Percentiles rank a stretch among this genome's conserved stretches.
Evolutionary conservation across 35 echinoderm and acorn worm genomes (phyloP).

Genomic region (Ophioderma brevispina): DNA sequence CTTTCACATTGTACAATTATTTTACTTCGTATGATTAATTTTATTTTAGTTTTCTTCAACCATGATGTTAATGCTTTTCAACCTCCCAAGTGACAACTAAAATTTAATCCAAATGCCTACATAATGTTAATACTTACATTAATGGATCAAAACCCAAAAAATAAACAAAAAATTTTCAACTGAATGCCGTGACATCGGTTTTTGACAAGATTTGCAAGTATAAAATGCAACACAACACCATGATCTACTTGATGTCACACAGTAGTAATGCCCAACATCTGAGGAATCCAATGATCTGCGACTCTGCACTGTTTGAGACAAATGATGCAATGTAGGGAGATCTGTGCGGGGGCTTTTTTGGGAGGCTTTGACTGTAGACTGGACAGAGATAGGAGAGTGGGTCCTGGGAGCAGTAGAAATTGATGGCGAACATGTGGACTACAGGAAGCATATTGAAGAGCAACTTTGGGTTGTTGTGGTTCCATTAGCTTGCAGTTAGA

Average conservation of each 20-base stretch:
- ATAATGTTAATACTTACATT: no score
- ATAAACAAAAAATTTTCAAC: no score
- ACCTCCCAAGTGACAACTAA: no score
- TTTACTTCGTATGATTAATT: no score
- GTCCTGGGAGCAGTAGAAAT: slow-evolving; percentile 93
- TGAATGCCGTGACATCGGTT: no score
- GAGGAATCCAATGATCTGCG: slow-evolving; percentile 97
- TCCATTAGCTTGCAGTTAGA: slow-evolving; percentile 80
- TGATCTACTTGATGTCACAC: slow-evolving; percentile 75
- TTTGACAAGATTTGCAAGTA: background rate
- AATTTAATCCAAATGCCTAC: no score
- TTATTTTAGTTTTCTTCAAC: no score
- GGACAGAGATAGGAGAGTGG: slow-evolving; percentile 72
- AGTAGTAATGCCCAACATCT: slow-evolving; percentile 76
- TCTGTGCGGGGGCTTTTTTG: slow-evolving; percentile 89
- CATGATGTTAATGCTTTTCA: no score
- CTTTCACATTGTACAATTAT: no score
- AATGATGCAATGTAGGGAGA: slow-evolving; percentile 85
- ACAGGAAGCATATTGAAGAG: slow-evolving; percentile 88
- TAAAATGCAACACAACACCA: background rate
- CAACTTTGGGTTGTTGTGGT: slow-evolving; percentile 74
- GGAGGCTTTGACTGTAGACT: no score
- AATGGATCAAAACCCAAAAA: no score
- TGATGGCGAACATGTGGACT: slow-evolving; percentile 98
- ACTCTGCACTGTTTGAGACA: slow-evolving; percentile 81